phyloP scores from a whole-genome alignment of 2,888 invertebrate species.

The Agriopis aurantiaria region DNA sequence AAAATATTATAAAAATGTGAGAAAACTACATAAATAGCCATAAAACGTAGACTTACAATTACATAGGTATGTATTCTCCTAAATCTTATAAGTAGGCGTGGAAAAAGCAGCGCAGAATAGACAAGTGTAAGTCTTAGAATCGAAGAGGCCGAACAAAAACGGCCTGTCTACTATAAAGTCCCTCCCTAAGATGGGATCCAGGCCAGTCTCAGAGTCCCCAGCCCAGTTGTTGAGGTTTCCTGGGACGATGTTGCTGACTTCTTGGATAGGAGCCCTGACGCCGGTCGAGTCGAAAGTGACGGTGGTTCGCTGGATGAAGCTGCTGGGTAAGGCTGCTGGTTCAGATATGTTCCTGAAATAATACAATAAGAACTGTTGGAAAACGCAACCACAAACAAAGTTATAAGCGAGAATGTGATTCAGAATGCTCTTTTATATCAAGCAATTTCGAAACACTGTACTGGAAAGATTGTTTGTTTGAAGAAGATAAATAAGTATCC shows the following conservation, averaged over 20 bases:
- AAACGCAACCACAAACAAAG: too few species aligned
- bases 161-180: conserved; percentile 57
- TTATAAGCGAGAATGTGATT: too few species aligned
- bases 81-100: conserved; percentile 38
- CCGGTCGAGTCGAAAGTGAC: conserved; percentile 47
- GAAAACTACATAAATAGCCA: too few species aligned
- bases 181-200: conserved; percentile 45
- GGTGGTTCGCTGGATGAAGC: conserved; percentile 48
- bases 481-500: too few species aligned
- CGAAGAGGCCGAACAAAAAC: conserved; percentile 55
- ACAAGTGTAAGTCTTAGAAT: conserved; percentile 50
- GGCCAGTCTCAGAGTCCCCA: conserved; percentile 38
- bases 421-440: too few species aligned
- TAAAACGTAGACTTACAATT: too few species aligned
- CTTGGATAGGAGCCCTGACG: conserved; percentile 35
- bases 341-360: conserved; percentile 48
- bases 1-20: too few species aligned
- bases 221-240: background rate
- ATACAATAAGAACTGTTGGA: background rate
- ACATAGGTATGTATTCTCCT: background rate
- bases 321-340: conserved; percentile 45
- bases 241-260: conserved; percentile 28
- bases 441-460: too few species aligned
- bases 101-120: conserved; percentile 52
- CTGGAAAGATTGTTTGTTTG: too few species aligned